Conservation (phyloP, 1,140 invertebrate genomes). For the Sipha flava region DNA sequence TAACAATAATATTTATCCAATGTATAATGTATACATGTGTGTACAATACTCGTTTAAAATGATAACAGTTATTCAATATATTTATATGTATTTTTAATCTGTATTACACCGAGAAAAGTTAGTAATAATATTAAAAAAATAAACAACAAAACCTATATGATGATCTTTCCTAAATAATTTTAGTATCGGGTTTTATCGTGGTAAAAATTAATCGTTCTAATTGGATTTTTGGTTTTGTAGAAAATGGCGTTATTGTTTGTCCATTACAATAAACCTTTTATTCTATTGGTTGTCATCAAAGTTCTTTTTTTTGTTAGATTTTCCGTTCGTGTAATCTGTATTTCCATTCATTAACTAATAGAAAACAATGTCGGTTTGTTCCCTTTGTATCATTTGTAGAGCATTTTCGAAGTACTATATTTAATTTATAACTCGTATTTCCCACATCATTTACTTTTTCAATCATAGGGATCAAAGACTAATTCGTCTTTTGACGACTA, state of each 20-base stretch:
- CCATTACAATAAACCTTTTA: not conserved
- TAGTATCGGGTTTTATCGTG: not conserved
- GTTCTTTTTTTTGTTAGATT: not conserved
- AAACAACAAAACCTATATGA: not conserved
- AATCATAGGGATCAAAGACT: not conserved
- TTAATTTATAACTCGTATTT: no score
- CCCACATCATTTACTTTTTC: not conserved
- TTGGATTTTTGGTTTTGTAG: not conserved
- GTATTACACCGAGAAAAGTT: not conserved
- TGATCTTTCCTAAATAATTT: not conserved
- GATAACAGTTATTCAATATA: not conserved
- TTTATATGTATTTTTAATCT: not conserved
- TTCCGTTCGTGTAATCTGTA: not conserved
- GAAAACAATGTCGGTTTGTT: not conserved
- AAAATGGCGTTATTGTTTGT: not conserved
- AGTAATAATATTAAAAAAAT: not conserved
- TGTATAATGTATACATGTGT: not conserved
- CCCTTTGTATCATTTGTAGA: no score
- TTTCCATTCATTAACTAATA: slow-evolving; percentile 8
- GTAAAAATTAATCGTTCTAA: slow-evolving; percentile 13
- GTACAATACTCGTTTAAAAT: not conserved
- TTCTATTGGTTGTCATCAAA: not conserved
- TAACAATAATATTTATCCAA: no score
- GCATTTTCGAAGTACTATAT: no score
- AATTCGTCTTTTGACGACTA: not conserved